phyloP scores from a whole-genome alignment of 35 echinoderm and acorn worm species.

The Apostichopus californicus region DNA sequence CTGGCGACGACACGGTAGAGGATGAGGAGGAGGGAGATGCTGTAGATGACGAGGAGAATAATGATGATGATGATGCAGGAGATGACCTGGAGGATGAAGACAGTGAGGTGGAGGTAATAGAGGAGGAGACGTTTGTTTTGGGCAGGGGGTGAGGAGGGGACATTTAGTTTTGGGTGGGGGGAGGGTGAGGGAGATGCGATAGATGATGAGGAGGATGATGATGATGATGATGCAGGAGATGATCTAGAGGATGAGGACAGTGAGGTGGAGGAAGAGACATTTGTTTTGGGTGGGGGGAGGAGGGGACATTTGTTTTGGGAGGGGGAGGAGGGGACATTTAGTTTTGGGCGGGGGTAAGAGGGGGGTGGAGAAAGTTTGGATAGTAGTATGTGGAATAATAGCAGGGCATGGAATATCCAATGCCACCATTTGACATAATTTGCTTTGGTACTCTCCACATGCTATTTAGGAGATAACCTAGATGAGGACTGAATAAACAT shows the following conservation, averaged over 20 bases:
- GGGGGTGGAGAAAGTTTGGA: too few relatives aligned
- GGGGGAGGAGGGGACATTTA: background rate
- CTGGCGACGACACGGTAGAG: background rate
- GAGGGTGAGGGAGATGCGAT: slow-evolving; percentile 9
- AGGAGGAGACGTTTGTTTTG: background rate
- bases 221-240: background rate
- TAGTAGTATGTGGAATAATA: too few relatives aligned
- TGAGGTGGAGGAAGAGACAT: slow-evolving; percentile 21
- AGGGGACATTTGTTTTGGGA: background rate
- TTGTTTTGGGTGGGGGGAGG: background rate
- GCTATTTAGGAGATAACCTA: background rate
- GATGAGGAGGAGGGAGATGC: slow-evolving; percentile 22
- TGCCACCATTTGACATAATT: too few relatives aligned
- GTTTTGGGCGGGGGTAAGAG: background rate
- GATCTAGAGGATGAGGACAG: slow-evolving; percentile 57
- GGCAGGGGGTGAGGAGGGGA: too few relatives aligned
- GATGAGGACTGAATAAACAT: too few relatives aligned
- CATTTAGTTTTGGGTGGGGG: too few relatives aligned
- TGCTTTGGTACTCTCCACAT: too few relatives aligned
- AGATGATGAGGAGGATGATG: slow-evolving; percentile 49
- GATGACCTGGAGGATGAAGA: slow-evolving; percentile 54
- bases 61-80: background rate
- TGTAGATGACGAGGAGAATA: slow-evolving; percentile 41
- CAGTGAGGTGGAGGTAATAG: slow-evolving; percentile 24
- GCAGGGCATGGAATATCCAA: too few relatives aligned